phyloP scores from a whole-genome alignment of 2,888 invertebrate species.

The Lucinisca nassula region DNA sequence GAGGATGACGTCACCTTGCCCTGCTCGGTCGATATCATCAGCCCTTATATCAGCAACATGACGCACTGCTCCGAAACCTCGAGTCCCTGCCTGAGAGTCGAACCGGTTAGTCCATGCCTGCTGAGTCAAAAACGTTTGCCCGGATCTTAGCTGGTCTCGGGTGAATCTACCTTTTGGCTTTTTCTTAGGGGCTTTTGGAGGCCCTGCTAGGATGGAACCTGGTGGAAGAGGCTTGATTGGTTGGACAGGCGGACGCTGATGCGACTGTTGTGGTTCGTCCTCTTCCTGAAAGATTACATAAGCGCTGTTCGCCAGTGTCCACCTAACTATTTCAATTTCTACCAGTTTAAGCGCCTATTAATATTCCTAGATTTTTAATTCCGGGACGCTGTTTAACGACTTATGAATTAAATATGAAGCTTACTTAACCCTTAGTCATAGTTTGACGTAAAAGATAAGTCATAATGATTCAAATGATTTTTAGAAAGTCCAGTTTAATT shows the following conservation, averaged over 20 bases:
- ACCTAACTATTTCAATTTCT: too few relatives aligned
- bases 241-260: constrained; percentile 84
- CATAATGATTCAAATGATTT: too few relatives aligned
- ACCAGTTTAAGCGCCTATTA: too few relatives aligned
- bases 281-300: constrained; percentile 4
- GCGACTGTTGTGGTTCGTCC: constrained; percentile 55
- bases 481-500: too few relatives aligned
- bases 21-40: too few relatives aligned
- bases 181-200: background rate
- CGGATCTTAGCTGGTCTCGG: constrained; percentile 62
- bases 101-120: constrained; percentile 87
- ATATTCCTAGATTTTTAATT: too few relatives aligned
- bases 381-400: too few relatives aligned
- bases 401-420: too few relatives aligned
- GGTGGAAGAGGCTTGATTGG: constrained; percentile 74
- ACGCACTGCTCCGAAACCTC: constrained; percentile 74
- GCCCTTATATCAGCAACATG: constrained; percentile 67
- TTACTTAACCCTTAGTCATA: too few relatives aligned
- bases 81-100: constrained; percentile 86
- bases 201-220: background rate
- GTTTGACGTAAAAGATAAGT: too few relatives aligned
- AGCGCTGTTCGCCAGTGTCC: background rate
- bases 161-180: constrained; percentile 58
- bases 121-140: constrained; percentile 61
- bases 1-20: constrained; percentile 67